Evolutionary conservation across 2,113 vertebrate genomes (phyloP).

Genomic region (Dicerorhinus sumatrensis): DNA sequence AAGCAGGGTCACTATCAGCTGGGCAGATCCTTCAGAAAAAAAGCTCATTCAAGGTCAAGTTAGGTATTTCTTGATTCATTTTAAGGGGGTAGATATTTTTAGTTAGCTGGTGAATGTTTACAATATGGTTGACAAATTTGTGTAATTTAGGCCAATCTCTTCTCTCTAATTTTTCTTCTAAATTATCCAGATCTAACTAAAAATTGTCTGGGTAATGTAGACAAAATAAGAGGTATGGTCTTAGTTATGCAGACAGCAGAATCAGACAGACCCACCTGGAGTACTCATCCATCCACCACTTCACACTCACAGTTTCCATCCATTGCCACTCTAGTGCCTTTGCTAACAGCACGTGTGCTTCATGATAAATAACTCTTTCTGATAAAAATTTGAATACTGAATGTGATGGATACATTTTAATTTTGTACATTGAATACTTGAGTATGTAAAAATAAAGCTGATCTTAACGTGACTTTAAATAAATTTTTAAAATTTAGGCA

Average conservation of each 20-base stretch:
- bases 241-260: neutral
- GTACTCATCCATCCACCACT: neutral
- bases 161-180: neutral
- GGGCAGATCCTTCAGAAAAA: neutral
- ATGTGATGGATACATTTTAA: neutral
- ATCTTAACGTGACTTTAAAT: constrained; percentile 19
- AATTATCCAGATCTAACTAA: neutral
- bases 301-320: neutral
- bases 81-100: neutral
- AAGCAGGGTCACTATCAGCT: neutral
- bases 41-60: accelerated
- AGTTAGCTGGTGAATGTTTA: neutral
- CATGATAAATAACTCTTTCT: neutral
- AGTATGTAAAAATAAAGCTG: neutral
- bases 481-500: neutral
- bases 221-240: neutral
- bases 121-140: neutral
- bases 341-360: neutral
- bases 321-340: accelerated
- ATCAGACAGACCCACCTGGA: neutral
- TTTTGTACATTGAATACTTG: neutral
- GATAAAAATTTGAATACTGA: neutral
- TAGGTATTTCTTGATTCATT: neutral
- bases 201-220: neutral
- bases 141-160: neutral